Conservation (phyloP, 1,140 invertebrate species). For the Drosophila truncata region DNA sequence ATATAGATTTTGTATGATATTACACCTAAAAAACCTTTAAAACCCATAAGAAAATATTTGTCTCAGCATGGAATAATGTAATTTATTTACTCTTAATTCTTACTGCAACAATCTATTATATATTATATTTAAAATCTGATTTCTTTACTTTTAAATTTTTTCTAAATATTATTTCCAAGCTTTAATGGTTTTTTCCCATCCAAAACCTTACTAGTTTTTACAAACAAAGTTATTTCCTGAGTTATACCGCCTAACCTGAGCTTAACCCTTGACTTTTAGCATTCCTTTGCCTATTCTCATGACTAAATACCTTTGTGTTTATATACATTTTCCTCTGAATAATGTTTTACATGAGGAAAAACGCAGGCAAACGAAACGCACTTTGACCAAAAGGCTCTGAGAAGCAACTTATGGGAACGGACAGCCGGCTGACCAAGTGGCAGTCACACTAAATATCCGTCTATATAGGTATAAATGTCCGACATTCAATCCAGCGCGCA, state of each 20-base stretch:
- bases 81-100: background rate
- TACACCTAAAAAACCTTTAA: background rate
- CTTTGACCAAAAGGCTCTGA: slow-evolving; percentile 53
- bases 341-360: slow-evolving; percentile 35
- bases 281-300: background rate
- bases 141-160: too few species aligned
- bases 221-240: background rate
- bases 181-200: background rate
- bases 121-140: background rate
- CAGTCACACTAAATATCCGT: slow-evolving; percentile 29
- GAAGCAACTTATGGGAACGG: slow-evolving; percentile 73
- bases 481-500: slow-evolving; percentile 60
- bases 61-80: background rate
- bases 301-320: background rate
- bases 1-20: background rate
- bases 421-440: slow-evolving; percentile 47
- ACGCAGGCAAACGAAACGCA: slow-evolving; percentile 40
- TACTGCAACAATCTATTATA: too few species aligned
- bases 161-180: background rate
- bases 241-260: background rate
- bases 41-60: background rate
- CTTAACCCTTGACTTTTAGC: background rate
- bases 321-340: slow-evolving; percentile 24
- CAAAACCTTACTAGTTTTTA: background rate
- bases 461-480: slow-evolving; percentile 7